These are phyloP conservation scores for Mus pahari DNA, from an alignment of 2,113 vertebrate species.

Conservation along the genomic window DNA sequence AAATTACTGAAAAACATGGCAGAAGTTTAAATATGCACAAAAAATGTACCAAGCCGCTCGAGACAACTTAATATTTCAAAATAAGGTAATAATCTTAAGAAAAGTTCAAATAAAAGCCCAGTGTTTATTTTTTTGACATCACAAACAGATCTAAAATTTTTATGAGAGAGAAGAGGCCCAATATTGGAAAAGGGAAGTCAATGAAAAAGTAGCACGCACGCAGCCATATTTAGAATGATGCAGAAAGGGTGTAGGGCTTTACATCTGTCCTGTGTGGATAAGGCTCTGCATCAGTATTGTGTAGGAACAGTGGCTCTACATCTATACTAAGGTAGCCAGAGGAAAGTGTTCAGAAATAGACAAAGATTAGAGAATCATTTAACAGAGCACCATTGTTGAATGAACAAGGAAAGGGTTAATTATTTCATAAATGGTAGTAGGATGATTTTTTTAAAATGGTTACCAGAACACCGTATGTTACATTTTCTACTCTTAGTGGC, in stretches of 20 bases:
- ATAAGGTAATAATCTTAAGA: conserved; percentile 34
- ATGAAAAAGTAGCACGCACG: not conserved
- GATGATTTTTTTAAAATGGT: not conserved
- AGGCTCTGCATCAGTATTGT: not conserved
- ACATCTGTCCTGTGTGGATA: not conserved
- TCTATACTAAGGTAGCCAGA: not conserved
- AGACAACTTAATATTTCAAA: conserved; percentile 27
- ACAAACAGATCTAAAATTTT: conserved; percentile 49
- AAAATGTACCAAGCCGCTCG: not conserved
- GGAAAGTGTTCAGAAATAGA: not conserved
- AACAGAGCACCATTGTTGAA: not conserved
- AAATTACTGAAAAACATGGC: conserved; percentile 9
- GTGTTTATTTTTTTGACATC: not conserved
- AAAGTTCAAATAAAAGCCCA: conserved; percentile 13
- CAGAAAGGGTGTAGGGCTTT: not conserved
- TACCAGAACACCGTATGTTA: not conserved
- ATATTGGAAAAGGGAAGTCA: conserved; percentile 5
- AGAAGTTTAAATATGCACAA: conserved; percentile 36
- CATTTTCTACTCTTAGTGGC: not conserved
- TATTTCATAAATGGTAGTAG: conserved; percentile 24
- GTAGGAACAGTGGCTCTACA: not conserved
- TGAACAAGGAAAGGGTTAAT: conserved; percentile 24
- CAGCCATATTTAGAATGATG: not conserved
- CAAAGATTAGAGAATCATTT: not conserved
- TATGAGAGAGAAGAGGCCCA: not conserved